phyloP scores from a whole-genome alignment of 2,888 invertebrate genomes.

The Cheilosia grossa region DNA sequence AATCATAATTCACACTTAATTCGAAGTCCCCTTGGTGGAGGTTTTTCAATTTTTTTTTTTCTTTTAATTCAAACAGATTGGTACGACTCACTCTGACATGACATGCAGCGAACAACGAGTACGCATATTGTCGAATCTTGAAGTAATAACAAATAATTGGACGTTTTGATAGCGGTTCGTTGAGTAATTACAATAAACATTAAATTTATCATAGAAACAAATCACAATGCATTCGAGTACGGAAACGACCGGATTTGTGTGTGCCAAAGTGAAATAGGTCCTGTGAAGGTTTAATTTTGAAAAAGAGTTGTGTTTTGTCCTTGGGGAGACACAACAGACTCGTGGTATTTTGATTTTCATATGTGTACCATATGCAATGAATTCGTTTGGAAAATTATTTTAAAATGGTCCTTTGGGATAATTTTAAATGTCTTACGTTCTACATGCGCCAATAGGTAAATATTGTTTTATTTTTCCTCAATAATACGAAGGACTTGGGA shows the following conservation, averaged over 20 bases:
- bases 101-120: slow-evolving; percentile 53
- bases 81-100: slow-evolving; percentile 55
- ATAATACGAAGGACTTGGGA: background rate
- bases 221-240: slow-evolving; percentile 21
- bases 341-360: slow-evolving; percentile 52
- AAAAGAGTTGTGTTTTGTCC: slow-evolving; percentile 16
- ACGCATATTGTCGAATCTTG: slow-evolving; percentile 51
- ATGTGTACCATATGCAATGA: slow-evolving; percentile 41
- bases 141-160: slow-evolving; percentile 71
- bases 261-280: background rate
- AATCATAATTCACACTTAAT: slow-evolving; percentile 73
- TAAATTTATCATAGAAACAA: slow-evolving; percentile 65
- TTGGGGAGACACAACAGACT: slow-evolving; percentile 60
- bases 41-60: background rate
- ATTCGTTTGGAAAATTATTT: slow-evolving; percentile 52
- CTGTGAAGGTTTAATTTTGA: slow-evolving; percentile 33
- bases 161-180: slow-evolving; percentile 74
- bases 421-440: slow-evolving; percentile 63
- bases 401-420: slow-evolving; percentile 65
- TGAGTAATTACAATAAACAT: slow-evolving; percentile 74
- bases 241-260: background rate
- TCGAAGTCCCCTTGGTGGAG: slow-evolving; percentile 24
- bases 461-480: slow-evolving; percentile 6
- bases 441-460: slow-evolving; percentile 67
- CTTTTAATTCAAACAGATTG: slow-evolving; percentile 71